A percentile compares a stretch with the other conserved stretches of the same genome.
Evolutionary conservation across 2,888 invertebrate species (phyloP).

Genomic region (Pristionchus mayeri): DNA sequence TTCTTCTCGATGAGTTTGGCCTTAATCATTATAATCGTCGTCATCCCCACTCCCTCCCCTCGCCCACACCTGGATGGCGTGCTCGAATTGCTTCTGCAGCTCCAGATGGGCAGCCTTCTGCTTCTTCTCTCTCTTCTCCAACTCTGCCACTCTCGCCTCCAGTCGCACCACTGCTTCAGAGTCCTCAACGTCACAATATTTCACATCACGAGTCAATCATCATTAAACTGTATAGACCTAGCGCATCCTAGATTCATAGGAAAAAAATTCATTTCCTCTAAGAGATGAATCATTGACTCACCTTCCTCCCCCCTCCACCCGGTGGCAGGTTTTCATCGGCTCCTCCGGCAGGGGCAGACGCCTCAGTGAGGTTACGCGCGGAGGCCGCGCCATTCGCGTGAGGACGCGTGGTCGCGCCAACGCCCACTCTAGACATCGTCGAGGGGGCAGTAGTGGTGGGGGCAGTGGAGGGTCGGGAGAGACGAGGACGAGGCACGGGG

Average conservation of each 20-base stretch:
- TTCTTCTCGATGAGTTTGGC: too few species aligned
- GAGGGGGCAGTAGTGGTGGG: background rate
- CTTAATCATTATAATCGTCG: background rate
- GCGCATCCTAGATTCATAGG: background rate
- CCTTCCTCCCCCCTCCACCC: background rate
- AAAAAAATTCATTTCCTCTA: too few species aligned
- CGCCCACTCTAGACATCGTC: background rate
- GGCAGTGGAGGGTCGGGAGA: background rate
- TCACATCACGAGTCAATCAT: too few species aligned
- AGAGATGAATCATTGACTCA: too few species aligned
- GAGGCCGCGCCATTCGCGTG: background rate
- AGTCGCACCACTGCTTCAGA: background rate
- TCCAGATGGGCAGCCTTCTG: too few species aligned
- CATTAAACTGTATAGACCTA: too few species aligned
- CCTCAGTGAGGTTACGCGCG: background rate
- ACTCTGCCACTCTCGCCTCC: constrained; percentile 20
- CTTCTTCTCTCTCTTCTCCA: background rate
- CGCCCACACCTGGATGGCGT: background rate
- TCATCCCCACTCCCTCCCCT: background rate
- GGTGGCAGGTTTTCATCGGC: constrained; percentile 1
- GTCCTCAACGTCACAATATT: too few species aligned
- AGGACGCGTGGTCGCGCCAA: background rate
- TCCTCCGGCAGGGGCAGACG: background rate
- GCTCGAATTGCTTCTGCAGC: background rate
- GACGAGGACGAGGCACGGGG: background rate